These are phyloP conservation scores for Chrysopa pallens DNA, from an alignment of 1,140 invertebrate genomes.

Conservation along the genomic window DNA sequence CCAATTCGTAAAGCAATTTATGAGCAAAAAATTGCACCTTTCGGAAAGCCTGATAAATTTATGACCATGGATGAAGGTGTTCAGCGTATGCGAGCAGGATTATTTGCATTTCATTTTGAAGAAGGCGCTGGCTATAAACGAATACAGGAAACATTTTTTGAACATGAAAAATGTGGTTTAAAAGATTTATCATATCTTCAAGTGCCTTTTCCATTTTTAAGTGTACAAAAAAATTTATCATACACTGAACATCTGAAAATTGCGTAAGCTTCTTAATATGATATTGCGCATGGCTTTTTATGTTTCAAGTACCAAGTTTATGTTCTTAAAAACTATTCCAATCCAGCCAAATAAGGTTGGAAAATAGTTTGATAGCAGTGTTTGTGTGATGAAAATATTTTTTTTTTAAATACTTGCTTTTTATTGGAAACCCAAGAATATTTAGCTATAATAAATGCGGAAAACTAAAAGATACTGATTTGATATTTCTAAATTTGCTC, in stretches of 20 bases:
- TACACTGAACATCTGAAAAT: conserved; percentile 40
- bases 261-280: conserved; percentile 22
- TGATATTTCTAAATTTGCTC: no score
- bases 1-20: conserved; percentile 35
- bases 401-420: no score
- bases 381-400: no score
- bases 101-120: conserved; percentile 47
- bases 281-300: neutral
- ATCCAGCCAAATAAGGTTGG: no score
- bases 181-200: conserved; percentile 40
- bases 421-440: no score
- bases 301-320: neutral
- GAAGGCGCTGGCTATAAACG: conserved; percentile 37
- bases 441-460: no score
- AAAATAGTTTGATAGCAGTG: no score
- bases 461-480: no score
- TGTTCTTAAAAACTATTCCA: neutral
- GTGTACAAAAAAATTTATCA: conserved; percentile 35
- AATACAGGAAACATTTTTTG: conserved; percentile 33
- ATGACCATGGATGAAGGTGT: conserved; percentile 37
- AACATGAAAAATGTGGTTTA: conserved; percentile 46
- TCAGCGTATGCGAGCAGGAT: conserved; percentile 25
- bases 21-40: conserved; percentile 35
- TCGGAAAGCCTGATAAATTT: conserved; percentile 28
- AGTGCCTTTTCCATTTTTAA: conserved; percentile 34